Conservation (phyloP, 2,888 invertebrate genomes). For the Halocaridina rubra region DNA sequence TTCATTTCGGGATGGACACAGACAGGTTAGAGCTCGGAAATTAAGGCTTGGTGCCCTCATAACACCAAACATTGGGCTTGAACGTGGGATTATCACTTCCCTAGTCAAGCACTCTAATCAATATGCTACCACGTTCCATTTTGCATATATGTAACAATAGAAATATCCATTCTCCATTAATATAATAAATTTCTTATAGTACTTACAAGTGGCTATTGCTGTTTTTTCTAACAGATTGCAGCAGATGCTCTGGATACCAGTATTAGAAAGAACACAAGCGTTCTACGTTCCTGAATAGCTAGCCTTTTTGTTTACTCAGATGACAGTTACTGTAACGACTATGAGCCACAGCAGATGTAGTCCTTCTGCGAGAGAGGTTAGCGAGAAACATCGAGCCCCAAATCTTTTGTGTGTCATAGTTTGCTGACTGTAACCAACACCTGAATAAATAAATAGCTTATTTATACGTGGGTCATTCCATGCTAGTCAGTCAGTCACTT, state of each 20-base stretch:
- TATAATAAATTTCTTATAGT: too few relatives aligned
- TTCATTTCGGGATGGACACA: too few relatives aligned
- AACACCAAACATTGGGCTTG: too few relatives aligned
- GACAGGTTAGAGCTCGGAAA: too few relatives aligned
- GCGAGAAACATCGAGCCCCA: neutral
- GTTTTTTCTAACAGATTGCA: neutral
- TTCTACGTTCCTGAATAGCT: constrained; percentile 23
- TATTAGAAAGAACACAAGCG: constrained; percentile 22
- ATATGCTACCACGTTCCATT: too few relatives aligned
- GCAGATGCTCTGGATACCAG: constrained; percentile 7
- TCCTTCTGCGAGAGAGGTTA: neutral
- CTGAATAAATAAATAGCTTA: constrained; percentile 33
- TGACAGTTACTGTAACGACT: constrained; percentile 13
- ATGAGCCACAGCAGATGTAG: neutral
- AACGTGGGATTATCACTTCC: too few relatives aligned
- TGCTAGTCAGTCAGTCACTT: constrained; percentile 55
- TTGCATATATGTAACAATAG: too few relatives aligned
- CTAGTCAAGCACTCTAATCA: too few relatives aligned
- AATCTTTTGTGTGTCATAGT: neutral
- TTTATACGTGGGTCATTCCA: constrained; percentile 49
- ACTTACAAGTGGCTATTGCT: too few relatives aligned
- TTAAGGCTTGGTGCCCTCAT: too few relatives aligned
- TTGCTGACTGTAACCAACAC: neutral
- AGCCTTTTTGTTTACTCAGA: constrained; percentile 21
- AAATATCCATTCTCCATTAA: too few relatives aligned